Evolutionary conservation across 1,140 invertebrate species (phyloP), one percentile per base, ranked within the genome.

Genomic region (honey bee (Apis mellifera)): DNA sequence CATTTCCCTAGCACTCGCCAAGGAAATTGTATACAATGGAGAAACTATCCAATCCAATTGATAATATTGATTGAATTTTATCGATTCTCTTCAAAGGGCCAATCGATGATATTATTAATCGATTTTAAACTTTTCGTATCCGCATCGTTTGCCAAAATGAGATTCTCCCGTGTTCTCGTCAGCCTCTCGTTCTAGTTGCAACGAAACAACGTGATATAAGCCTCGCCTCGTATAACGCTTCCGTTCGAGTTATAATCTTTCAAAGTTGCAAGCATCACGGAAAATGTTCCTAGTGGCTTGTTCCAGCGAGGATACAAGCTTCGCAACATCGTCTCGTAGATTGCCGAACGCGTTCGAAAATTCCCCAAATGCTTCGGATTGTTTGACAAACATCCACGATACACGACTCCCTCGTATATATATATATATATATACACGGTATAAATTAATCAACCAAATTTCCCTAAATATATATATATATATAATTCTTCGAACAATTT

Each of bases 231-330:
- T 52, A 64, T 42, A 75, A 64, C 48, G 60, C 60, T 65, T 62
- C 60, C 60, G 48, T 76, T 65, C 74, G 60, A 76, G 74, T 76
- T 76, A 76, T 54, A 65, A 65, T 76, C 74, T 76, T 76, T 76
- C 60, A 66, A 76, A 76, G 74, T 65, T 76, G 4, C 74, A 76
- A 42, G 74, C 50, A 65, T 65, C 52, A 26, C 8, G 60, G 74
- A 76, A 66, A 76, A 76, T 76, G 74, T 65, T 76, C 23, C 19
- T 19, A n/a, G 60, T 21, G 50, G 74, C 60, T 76, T 76, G 60
- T 76, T 52, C 74, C 74, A 65, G n/a, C 8, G 48, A 42, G 50
- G 50, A 76, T 54, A 65, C 74, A 54, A 65, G 48, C 74, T 26
- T 54, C 26, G 23, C 9, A 65, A 65, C 55, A 65, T 76, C 74